phyloP scores from a whole-genome alignment of 2,888 invertebrate species.

The Tetranychus truncatus region DNA sequence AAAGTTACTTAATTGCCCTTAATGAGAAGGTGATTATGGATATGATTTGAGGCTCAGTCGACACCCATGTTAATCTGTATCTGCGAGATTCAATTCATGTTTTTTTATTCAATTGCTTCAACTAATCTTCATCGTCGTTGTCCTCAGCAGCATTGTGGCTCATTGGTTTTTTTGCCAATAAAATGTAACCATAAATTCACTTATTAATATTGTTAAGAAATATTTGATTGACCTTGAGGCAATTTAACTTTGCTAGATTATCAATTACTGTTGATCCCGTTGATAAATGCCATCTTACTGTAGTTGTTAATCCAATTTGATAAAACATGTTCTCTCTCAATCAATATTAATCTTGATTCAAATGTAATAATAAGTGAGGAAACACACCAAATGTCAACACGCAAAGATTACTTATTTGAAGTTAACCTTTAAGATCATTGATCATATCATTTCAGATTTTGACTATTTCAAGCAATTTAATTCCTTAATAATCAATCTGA shows the following conservation, averaged over 20 bases:
- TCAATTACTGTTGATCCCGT: not conserved
- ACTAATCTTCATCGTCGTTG: not conserved
- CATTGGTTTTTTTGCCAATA: no score
- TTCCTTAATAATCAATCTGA: no score
- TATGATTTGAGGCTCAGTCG: not conserved
- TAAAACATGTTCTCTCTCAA: not conserved
- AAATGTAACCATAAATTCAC: not conserved
- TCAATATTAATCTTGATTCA: not conserved
- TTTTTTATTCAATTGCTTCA: not conserved
- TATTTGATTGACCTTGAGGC: not conserved
- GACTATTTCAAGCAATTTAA: no score
- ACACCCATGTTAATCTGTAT: not conserved
- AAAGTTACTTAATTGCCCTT: not conserved
- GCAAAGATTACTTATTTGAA: not conserved
- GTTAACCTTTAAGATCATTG: no score
- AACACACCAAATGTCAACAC: not conserved
- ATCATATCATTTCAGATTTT: no score
- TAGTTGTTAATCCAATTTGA: not conserved
- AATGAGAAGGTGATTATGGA: not conserved
- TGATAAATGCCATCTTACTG: not conserved
- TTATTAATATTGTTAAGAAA: not conserved
- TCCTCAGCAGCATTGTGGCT: not conserved
- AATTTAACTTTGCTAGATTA: not conserved
- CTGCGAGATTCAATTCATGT: not conserved
- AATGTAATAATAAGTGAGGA: not conserved